These are phyloP conservation scores for Epsilonema sp. DNA, from an alignment of 2,888 invertebrate species.

Conservation along the genomic window DNA sequence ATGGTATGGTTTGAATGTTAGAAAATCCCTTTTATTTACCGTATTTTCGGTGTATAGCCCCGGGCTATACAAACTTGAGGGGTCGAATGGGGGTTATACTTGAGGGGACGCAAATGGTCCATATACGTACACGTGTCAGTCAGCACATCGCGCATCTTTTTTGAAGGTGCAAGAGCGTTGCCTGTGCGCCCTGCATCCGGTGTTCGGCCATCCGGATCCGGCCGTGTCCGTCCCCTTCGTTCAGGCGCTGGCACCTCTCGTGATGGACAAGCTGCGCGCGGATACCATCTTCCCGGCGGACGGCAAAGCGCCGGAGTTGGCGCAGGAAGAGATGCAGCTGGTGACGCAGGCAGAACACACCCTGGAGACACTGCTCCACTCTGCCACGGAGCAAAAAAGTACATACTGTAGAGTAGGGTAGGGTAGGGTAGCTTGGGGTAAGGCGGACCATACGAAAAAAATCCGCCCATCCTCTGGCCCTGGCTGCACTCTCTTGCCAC, in stretches of 20 bases:
- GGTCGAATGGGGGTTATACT: no score
- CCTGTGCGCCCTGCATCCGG: slow-evolving; percentile 52
- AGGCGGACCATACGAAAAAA: no score
- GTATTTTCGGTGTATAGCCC: no score
- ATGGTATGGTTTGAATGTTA: no score
- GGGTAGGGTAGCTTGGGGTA: no score
- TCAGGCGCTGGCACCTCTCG: slow-evolving; percentile 53
- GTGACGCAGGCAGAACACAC: slow-evolving; percentile 51
- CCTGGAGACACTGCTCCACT: slow-evolving; percentile 50
- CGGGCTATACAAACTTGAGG: no score
- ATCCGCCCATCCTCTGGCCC: no score
- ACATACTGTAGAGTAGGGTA: slow-evolving; percentile 15
- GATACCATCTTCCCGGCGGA: slow-evolving; percentile 33
- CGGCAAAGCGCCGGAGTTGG: slow-evolving; percentile 46
- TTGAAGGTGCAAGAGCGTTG: slow-evolving; percentile 51
- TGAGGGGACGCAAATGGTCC: no score
- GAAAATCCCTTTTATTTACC: no score
- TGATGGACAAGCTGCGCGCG: slow-evolving; percentile 35
- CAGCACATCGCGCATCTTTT: no score
- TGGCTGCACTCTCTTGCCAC: no score
- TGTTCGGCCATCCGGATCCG: slow-evolving; percentile 51
- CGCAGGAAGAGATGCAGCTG: slow-evolving; percentile 49
- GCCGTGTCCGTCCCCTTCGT: slow-evolving; percentile 56
- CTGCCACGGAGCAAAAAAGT: slow-evolving; percentile 57
- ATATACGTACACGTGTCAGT: no score